Percentiles rank a stretch among this genome's conserved stretches.
Evolutionary conservation across 1,140 invertebrate species (phyloP).

Genomic region (Drosophila lacertosa): DNA sequence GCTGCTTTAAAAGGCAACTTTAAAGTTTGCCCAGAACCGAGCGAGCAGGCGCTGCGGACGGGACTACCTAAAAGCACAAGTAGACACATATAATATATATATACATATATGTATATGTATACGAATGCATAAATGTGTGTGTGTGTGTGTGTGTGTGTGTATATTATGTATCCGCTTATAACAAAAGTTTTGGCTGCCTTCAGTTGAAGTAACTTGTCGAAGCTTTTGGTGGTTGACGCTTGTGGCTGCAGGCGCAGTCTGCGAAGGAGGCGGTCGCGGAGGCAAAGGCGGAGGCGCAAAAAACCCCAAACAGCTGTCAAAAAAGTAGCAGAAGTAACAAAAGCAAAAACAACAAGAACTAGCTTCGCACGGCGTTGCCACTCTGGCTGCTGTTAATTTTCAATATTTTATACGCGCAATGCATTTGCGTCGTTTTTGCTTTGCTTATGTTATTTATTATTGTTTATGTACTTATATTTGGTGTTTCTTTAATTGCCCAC

Average conservation of each 20-base stretch:
- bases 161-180: slow-evolving; percentile 27
- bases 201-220: slow-evolving; percentile 61
- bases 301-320: slow-evolving; percentile 15
- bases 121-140: neutral
- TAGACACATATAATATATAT: neutral
- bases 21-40: slow-evolving; percentile 46
- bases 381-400: slow-evolving; percentile 10
- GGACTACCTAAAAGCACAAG: slow-evolving; percentile 3
- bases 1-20: slow-evolving; percentile 56
- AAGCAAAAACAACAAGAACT: neutral
- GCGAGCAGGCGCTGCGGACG: too few relatives aligned
- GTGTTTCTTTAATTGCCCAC: slow-evolving; percentile 21
- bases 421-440: slow-evolving; percentile 2
- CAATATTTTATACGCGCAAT: slow-evolving; percentile 6
- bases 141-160: neutral
- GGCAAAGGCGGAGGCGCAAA: neutral
- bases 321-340: slow-evolving; percentile 25
- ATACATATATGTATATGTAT: neutral
- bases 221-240: slow-evolving; percentile 42
- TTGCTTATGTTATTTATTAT: slow-evolving; percentile 28
- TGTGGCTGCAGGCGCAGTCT: neutral
- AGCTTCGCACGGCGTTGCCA: slow-evolving; percentile 31
- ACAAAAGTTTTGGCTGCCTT: slow-evolving; percentile 50
- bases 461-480: slow-evolving; percentile 35
- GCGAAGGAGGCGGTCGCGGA: neutral